phyloP scores from a whole-genome alignment of 2,888 invertebrate species.

The Trichopria drosophilae region DNA sequence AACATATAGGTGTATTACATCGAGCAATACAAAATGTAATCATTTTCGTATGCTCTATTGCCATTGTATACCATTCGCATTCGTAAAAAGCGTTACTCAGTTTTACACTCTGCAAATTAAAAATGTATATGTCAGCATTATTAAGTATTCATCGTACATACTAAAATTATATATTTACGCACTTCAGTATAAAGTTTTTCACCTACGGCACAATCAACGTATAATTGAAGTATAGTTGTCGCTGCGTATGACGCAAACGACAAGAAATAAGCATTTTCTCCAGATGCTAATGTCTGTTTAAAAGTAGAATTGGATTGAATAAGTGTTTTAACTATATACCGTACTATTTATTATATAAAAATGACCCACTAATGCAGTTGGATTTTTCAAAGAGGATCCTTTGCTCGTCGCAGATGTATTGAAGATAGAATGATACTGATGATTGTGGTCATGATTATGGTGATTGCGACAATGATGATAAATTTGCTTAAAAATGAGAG shows the following conservation, averaged over 20 bases:
- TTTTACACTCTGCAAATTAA: conserved; percentile 7
- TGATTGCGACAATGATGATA: no score
- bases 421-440: no score
- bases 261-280: conserved; percentile 21
- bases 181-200: conserved; percentile 35
- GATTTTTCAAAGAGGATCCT: no score
- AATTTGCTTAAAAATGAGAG: no score
- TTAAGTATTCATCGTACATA: no score
- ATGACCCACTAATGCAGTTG: no score
- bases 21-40: conserved; percentile 11
- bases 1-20: conserved; percentile 12
- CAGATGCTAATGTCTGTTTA: conserved; percentile 16
- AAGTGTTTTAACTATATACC: no score
- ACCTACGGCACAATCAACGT: conserved; percentile 30
- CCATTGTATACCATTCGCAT: conserved; percentile 13
- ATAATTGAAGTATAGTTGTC: conserved; percentile 30
- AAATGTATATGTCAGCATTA: not conserved
- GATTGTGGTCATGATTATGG: no score
- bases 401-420: no score
- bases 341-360: no score
- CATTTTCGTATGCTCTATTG: conserved; percentile 5
- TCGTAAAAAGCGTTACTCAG: conserved; percentile 14
- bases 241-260: conserved; percentile 29
- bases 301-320: not conserved
- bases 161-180: no score